Evolutionary conservation across 1,140 invertebrate species (phyloP), one percentile per base, ranked within the genome.

Genomic region (Onthophagus taurus): DNA sequence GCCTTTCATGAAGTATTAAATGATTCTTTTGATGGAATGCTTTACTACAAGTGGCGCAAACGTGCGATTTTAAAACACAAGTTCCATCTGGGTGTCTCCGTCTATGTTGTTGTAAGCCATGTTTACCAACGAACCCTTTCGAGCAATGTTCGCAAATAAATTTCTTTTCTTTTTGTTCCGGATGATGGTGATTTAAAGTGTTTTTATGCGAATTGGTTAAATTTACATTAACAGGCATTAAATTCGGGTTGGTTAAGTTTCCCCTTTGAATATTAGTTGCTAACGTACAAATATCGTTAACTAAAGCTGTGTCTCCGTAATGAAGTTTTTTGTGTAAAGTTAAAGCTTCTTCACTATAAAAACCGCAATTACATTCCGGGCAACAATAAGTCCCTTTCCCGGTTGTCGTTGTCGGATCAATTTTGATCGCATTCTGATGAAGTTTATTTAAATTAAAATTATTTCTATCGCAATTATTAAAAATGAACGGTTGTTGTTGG

Each of bases 21-120:
- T 86, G 83, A 65, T 85, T 85, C 65, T 86, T 86, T 61, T 87
- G 84, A 69, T 85, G 85, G 74, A 90, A 90, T 12, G 83, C 83
- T 62, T 89, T 89, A 31, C 83, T 84, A 59, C 88, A 90, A 51
- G 85, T 82, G 46, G 80, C 76, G 56, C 86, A 89, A 7, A 83
- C 80, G 59, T 81, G 89, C 47, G 81, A 87, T 63, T 83, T 74
- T 46, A 85, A 69, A 31, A 84, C 83, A 58, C 84, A 86, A 42
- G 79, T 80, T n/a, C 82, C 83, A 45, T 85, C 81, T 6, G 81
- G 80, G 57, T 86, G 81, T 39, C 83, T 66, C 9, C 72, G 69
- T 55, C 81, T 80, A 61, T 88, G 85, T 49, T 85, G 82, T 41
- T 82, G 74, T 11, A 88, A 58, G 2, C 85, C 84, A 46, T 87